Conservation (phyloP, 2,113 vertebrate genomes). For the Grus americana region DNA sequence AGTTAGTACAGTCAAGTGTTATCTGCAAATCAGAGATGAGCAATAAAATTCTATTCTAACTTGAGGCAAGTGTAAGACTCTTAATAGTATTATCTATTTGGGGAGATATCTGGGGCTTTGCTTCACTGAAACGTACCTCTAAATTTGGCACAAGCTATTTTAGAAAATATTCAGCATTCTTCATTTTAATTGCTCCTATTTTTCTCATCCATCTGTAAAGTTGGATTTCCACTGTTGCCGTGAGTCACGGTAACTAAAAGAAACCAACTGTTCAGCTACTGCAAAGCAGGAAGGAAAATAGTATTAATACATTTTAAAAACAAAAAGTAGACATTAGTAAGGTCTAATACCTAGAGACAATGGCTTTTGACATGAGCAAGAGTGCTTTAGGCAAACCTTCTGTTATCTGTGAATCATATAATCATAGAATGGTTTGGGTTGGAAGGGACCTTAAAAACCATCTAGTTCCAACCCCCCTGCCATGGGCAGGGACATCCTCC, state of each 20-base stretch:
- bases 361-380: background rate
- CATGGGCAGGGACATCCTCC: too few relatives aligned
- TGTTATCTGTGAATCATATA: background rate
- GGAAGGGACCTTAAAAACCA: too few relatives aligned
- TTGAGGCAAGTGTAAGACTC: background rate
- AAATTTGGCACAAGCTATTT: slow-evolving; percentile 43
- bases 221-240: slow-evolving; percentile 28
- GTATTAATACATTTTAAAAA: background rate
- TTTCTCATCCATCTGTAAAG: slow-evolving; percentile 44
- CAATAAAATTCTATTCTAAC: background rate
- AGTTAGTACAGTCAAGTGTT: background rate
- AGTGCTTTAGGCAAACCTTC: background rate
- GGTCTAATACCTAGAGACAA: background rate
- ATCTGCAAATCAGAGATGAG: background rate
- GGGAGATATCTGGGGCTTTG: background rate
- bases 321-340: background rate
- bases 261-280: slow-evolving; percentile 20
- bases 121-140: slow-evolving; percentile 4
- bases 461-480: too few relatives aligned
- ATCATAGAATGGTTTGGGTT: too few relatives aligned
- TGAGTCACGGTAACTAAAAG: slow-evolving; percentile 40
- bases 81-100: slow-evolving; percentile 31
- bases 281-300: background rate
- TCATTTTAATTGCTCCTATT: slow-evolving; percentile 44
- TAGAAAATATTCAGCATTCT: slow-evolving; percentile 33